A percentile compares a stretch with the other conserved stretches of the same genome.
These are phyloP conservation scores for Ceryle rudis DNA, from an alignment of 2,797 vertebrate genomes.

Conservation along the genomic window DNA sequence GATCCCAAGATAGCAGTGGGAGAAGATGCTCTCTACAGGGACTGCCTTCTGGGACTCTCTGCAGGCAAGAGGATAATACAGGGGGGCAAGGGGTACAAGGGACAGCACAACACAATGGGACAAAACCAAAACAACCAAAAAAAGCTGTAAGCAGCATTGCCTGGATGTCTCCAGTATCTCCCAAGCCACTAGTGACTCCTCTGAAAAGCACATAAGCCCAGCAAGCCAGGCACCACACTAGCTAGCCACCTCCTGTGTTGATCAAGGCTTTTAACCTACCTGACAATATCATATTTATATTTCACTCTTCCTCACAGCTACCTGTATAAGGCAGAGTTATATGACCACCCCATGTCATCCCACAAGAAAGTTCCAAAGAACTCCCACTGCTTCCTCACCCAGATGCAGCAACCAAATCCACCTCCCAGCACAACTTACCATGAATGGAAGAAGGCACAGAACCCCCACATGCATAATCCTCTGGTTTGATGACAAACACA, in stretches of 20 bases:
- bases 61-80: not conserved
- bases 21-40: not conserved
- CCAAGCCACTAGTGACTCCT: not conserved
- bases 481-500: slow-evolving; percentile 85
- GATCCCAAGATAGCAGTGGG: not conserved
- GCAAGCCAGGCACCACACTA: not conserved
- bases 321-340: not conserved
- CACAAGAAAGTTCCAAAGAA: not conserved
- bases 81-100: not conserved
- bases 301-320: not conserved
- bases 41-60: not conserved
- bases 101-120: not conserved
- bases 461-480: slow-evolving; percentile 84
- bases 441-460: slow-evolving; percentile 73
- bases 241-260: not conserved
- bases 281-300: not conserved
- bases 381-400: not conserved
- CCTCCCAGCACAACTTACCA: slow-evolving; percentile 64
- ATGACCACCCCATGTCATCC: fast-evolving
- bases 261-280: not conserved
- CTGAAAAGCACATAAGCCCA: not conserved
- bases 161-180: not conserved
- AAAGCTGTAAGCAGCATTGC: not conserved
- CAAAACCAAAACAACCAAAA: not conserved
- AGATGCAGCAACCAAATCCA: not conserved